Percentiles rank a stretch among this genome's conserved stretches.
These are phyloP conservation scores for Phyto melanocephala DNA, from an alignment of 2,888 invertebrate genomes.

Conservation along the genomic window DNA sequence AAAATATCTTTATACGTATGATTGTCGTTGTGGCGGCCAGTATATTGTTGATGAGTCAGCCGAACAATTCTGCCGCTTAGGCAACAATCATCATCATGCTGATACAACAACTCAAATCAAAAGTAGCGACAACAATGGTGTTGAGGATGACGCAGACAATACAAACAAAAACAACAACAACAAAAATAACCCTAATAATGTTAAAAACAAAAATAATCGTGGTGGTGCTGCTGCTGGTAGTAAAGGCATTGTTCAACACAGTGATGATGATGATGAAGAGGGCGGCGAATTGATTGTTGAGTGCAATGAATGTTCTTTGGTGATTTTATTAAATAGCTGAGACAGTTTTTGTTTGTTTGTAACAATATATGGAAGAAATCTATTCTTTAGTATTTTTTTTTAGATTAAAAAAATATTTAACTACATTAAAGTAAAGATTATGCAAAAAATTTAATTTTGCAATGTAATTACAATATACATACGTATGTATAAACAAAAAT, in stretches of 20 bases:
- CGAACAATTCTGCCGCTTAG: slow-evolving; percentile 60
- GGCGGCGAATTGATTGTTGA: slow-evolving; percentile 80
- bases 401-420: slow-evolving; percentile 27
- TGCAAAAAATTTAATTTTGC: slow-evolving; percentile 31
- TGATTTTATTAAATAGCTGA: slow-evolving; percentile 79
- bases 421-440: slow-evolving; percentile 51
- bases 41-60: slow-evolving; percentile 75
- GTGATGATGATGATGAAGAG: slow-evolving; percentile 69
- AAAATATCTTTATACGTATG: slow-evolving; percentile 78
- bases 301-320: slow-evolving; percentile 88
- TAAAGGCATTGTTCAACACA: slow-evolving; percentile 43
- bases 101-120: slow-evolving; percentile 22
- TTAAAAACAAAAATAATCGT: slow-evolving; percentile 17
- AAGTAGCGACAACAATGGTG: slow-evolving; percentile 41
- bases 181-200: slow-evolving; percentile 43
- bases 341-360: slow-evolving; percentile 18
- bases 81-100: slow-evolving; percentile 10
- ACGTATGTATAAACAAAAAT: too few relatives aligned
- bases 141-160: slow-evolving; percentile 53
- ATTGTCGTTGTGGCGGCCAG: slow-evolving; percentile 86
- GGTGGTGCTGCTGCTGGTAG: slow-evolving; percentile 20
- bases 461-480: slow-evolving; percentile 25
- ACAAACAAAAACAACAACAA: slow-evolving; percentile 52
- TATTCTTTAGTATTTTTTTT: slow-evolving; percentile 26
- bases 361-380: slow-evolving; percentile 17